Base-by-base conservation (phyloP, 2,113 vertebrate genomes). In the Lycaon pictus region DNA sequence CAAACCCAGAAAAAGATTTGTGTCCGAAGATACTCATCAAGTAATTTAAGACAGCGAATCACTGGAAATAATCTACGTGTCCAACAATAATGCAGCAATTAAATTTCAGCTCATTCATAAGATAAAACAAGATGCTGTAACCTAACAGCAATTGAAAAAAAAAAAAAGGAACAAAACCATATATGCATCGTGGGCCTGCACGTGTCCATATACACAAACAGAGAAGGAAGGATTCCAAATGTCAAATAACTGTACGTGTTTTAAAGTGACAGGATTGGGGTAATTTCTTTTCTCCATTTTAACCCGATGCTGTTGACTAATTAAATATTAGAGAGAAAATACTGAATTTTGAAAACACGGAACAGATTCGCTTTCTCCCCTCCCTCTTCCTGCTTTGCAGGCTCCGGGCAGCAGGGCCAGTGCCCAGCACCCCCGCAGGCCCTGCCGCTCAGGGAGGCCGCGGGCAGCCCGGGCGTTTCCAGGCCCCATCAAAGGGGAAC, bases 251-350 rank as follows among this genome's bases (percentile, higher is more conserved):
- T 29, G 23, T 16, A 25, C 12, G 35, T 76, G 16, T 48, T 56
- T 83, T 77, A 48, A 86, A 96, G 56, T 43, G 83, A 74, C 80
- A 74, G 22, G 53, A 84, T 65, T n/a, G 76, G n/a, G 37, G 32
- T 55, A 15, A 84, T 82, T 93, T 81, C 74, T 81, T 80, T 92
- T 71, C 91, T 88, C 7, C 23, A 4, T 56, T 96, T 93, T 51
- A 77, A 77, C 83, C 37, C 37, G 84, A 91, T 65, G 20, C 7
- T 60, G 56, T 25, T 13, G 16, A 35, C 69, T 72, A 90, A 93
- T 77, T 87, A 91, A 88, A 94, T 32, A 95, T 9, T 43, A 7
- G 53, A 88, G 77, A 27, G 43, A 55, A 76, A 71, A 81, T 0
- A 43, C n/a, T 69, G 12, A 85, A 56, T 67, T 87, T 90, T 82